Evolutionary conservation across 2,113 vertebrate species (phyloP), one percentile per base, ranked within the genome.

Genomic region (Plectropomus leopardus): DNA sequence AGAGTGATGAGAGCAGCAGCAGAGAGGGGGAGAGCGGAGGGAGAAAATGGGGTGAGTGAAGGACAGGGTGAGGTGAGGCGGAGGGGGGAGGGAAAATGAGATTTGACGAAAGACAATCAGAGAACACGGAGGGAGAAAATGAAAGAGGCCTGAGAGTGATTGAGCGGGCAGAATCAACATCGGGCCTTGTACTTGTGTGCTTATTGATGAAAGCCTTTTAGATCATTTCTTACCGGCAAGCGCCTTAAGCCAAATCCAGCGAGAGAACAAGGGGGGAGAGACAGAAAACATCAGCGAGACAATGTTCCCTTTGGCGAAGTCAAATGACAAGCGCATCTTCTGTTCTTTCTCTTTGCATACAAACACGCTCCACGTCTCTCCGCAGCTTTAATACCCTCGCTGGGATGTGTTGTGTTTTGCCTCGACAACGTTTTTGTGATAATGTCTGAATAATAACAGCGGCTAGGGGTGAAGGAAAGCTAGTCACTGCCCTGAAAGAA

Each of bases 161-260:
- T 70, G 78, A 82, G 61, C 14, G 1, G 11, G 15, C 19, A 13
- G 61, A 75, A 76, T 72, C 54, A 83, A 66, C 78, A 79, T 83
- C 73, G 42, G 81, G 60, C 77, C 69, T 47, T 54, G 70, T 75
- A 51, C 61, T 70, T 0, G 44, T 48, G 55, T 15, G 15, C 53
- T 75, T 82, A 79, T 83, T 57, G 74, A 82, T 44, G 55, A 70
- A 87, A 84, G 68, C 68, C 68, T 78, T 86, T 82, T 50, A 82
- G 78, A 87, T 89, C 4, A 50, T 68, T 74, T 77, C 28, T 72
- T 69, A 64, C 48, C 36, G 26, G 78, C 57, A 76, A 72, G 28
- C 16, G 51, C 75, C 77, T 82, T 72, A 79, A 81, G 74, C 58
- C 50, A 82, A 85, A 88, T 81, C 63, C 51, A 55, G 21, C 11